These are phyloP conservation scores for Cyclina sinensis DNA, from an alignment of 1,140 invertebrate genomes.

Conservation along the genomic window DNA sequence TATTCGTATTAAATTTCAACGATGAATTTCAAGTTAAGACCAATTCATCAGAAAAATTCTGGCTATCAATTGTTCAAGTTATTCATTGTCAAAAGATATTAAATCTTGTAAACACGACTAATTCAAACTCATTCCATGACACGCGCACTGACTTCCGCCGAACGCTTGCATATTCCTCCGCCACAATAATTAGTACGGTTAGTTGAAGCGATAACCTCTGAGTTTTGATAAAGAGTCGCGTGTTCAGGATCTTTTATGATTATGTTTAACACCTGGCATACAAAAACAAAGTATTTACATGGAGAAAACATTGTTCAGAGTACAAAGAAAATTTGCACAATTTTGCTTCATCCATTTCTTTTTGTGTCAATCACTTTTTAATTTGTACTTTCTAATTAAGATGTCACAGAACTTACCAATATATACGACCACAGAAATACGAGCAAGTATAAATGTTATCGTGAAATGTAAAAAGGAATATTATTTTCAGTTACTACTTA, in stretches of 20 bases:
- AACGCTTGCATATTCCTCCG: slow-evolving; percentile 58
- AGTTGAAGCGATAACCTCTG: slow-evolving; percentile 48
- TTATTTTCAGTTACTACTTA: too few relatives aligned
- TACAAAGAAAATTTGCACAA: too few relatives aligned
- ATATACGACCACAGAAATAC: too few relatives aligned
- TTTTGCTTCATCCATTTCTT: too few relatives aligned
- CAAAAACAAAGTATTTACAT: slow-evolving; percentile 32
- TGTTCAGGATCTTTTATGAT: slow-evolving; percentile 43
- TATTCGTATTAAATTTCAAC: slow-evolving; percentile 66
- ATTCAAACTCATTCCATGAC: slow-evolving; percentile 58
- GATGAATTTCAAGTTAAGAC: slow-evolving; percentile 67
- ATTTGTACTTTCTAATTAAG: too few relatives aligned
- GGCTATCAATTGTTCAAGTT: slow-evolving; percentile 45
- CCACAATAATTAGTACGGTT: slow-evolving; percentile 63
- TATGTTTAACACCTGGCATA: slow-evolving; percentile 51
- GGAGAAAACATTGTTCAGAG: too few relatives aligned
- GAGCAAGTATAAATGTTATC: too few relatives aligned
- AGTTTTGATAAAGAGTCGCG: slow-evolving; percentile 47
- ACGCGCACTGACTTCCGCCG: slow-evolving; percentile 55
- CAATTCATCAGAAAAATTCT: slow-evolving; percentile 51
- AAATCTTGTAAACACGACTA: slow-evolving; percentile 63
- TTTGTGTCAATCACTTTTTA: too few relatives aligned
- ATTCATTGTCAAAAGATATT: slow-evolving; percentile 68
- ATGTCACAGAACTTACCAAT: too few relatives aligned
- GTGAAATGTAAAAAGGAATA: too few relatives aligned